A percentile compares a stretch with the other conserved stretches of the same genome.
Conservation (phyloP, 2,113 vertebrate species). For the Hemibagrus wyckioides region DNA sequence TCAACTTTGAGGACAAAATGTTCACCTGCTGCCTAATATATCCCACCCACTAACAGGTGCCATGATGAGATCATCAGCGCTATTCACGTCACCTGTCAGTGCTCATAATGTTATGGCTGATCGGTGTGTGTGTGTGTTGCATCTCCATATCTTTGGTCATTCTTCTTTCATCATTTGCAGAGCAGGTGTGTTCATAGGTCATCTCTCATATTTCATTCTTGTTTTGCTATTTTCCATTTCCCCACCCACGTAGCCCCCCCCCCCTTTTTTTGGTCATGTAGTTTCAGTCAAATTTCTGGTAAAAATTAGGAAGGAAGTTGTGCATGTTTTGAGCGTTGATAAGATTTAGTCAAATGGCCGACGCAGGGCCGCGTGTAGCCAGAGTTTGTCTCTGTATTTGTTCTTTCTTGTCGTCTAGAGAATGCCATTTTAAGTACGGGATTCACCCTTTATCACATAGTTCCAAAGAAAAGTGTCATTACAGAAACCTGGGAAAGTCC, state of each 20-base stretch:
- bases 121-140: no score
- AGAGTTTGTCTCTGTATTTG: background rate
- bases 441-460: background rate
- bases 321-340: background rate
- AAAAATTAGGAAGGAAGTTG: constrained; percentile 19
- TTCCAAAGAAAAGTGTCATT: background rate
- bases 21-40: no score
- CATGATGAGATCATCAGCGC: no score
- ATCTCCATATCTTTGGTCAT: background rate
- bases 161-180: background rate
- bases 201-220: constrained; percentile 11
- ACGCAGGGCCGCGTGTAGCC: background rate
- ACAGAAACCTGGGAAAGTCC: constrained; percentile 17
- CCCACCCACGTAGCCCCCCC: background rate
- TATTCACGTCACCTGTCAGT: no score
- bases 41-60: no score
- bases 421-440: background rate
- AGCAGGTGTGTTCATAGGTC: constrained; percentile 40
- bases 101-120: no score
- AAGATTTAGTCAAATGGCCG: background rate
- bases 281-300: background rate
- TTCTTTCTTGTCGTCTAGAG: background rate
- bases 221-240: constrained; percentile 16
- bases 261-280: constrained; percentile 1
- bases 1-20: no score